Evolutionary conservation across 2,797 vertebrate species (phyloP).

Genomic region (Falco berigora): DNA sequence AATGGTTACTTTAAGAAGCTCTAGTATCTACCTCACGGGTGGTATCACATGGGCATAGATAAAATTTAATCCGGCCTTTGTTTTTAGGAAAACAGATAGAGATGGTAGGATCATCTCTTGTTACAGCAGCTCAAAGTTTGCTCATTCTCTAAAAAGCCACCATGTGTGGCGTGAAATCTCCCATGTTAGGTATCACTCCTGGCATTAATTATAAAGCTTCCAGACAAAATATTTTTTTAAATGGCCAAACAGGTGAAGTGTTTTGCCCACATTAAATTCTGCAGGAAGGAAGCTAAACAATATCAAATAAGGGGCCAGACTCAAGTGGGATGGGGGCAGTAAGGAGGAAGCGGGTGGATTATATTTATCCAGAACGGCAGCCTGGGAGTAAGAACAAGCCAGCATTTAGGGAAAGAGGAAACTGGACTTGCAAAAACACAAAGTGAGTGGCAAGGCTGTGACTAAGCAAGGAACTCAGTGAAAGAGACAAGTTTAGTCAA

Average conservation of each 20-base stretch:
- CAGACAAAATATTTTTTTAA: neutral
- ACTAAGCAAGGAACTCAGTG: neutral
- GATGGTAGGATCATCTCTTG: neutral
- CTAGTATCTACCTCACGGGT: neutral
- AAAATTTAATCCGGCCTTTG: neutral
- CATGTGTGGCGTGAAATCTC: neutral
- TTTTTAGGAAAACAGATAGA: neutral
- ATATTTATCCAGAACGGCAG: neutral
- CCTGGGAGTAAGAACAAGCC: neutral
- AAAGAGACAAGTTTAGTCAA: neutral
- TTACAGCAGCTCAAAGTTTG: neutral
- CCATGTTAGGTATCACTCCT: neutral
- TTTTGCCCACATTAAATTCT: neutral
- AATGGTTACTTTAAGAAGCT: neutral
- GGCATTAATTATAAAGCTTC: neutral
- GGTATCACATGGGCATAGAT: neutral
- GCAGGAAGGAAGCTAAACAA: slow-evolving; percentile 21
- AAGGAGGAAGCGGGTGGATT: neutral
- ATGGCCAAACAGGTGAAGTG: neutral
- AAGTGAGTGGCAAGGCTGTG: neutral
- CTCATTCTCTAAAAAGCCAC: neutral
- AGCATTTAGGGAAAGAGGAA: neutral
- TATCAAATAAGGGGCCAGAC: neutral
- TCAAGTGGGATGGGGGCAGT: neutral
- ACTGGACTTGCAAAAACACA: neutral